Conservation (phyloP, 2,113 vertebrate species). For the Coreoperca whiteheadi region DNA sequence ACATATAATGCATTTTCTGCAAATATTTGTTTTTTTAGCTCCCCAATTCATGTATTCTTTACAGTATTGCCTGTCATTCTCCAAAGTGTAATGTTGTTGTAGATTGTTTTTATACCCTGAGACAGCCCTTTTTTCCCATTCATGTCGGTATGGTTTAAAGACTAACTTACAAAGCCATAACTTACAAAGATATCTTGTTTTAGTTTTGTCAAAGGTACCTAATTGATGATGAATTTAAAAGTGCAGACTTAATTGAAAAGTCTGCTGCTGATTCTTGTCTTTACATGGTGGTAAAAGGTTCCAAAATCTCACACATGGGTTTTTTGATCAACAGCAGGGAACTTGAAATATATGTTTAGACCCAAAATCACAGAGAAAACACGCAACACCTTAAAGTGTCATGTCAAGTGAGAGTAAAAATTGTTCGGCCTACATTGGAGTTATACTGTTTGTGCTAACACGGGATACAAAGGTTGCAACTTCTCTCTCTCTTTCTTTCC, state of each 20-base stretch:
- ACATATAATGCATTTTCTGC: too few relatives aligned
- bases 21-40: neutral
- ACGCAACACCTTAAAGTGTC: neutral
- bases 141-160: neutral
- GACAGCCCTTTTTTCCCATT: neutral
- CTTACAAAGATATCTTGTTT: constrained; percentile 9
- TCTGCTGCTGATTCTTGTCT: neutral
- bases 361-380: neutral
- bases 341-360: neutral
- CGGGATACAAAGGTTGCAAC: neutral
- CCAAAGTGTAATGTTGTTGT: neutral
- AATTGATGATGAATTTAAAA: constrained; percentile 5
- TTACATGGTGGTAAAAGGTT: neutral
- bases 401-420: neutral
- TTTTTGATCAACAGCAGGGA: neutral
- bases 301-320: neutral
- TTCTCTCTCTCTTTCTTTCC: constrained; percentile 1
- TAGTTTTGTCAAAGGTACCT: neutral
- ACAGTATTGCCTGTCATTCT: neutral
- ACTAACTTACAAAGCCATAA: neutral
- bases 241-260: neutral
- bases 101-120: neutral
- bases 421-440: neutral
- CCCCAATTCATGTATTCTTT: neutral
- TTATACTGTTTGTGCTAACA: constrained; percentile 6